Conservation (phyloP, 2,888 invertebrate species). For the Azorinus chamasolen region DNA sequence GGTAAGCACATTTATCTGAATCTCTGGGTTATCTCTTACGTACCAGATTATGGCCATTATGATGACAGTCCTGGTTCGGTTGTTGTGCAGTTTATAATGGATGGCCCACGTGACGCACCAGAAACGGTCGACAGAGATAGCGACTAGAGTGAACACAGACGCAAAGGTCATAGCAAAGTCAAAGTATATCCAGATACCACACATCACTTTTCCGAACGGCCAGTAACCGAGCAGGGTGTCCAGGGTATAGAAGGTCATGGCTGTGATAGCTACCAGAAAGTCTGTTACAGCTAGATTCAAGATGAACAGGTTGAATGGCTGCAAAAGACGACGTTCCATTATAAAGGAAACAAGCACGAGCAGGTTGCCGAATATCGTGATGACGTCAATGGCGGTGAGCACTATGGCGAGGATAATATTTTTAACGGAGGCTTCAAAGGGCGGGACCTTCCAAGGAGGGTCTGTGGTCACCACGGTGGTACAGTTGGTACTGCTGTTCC, state of each 20-base stretch:
- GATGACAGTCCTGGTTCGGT: slow-evolving; percentile 64
- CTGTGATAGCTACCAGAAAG: slow-evolving; percentile 82
- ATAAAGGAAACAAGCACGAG: slow-evolving; percentile 83
- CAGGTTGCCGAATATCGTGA: slow-evolving; percentile 83
- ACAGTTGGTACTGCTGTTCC: too few relatives aligned
- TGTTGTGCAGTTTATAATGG: slow-evolving; percentile 78
- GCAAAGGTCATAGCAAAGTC: slow-evolving; percentile 86
- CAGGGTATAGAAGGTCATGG: slow-evolving; percentile 85
- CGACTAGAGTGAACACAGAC: slow-evolving; percentile 84
- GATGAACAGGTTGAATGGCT: slow-evolving; percentile 82
- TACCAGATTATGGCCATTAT: slow-evolving; percentile 76
- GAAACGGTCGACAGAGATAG: slow-evolving; percentile 83
- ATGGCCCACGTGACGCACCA: slow-evolving; percentile 81
- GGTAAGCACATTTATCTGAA: neutral
- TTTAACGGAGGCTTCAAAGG: slow-evolving; percentile 44
- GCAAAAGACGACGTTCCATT: slow-evolving; percentile 81
- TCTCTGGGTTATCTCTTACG: slow-evolving; percentile 39
- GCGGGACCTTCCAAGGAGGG: slow-evolving; percentile 31
- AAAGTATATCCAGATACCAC: slow-evolving; percentile 85
- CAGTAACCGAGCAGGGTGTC: slow-evolving; percentile 84
- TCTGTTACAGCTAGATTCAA: slow-evolving; percentile 82
- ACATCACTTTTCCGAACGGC: slow-evolving; percentile 84
- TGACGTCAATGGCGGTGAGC: slow-evolving; percentile 70
- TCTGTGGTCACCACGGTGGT: neutral
- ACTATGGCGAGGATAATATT: slow-evolving; percentile 67